Conservation (phyloP, 2,113 vertebrate species). For the Nerophis lumbriciformis region DNA sequence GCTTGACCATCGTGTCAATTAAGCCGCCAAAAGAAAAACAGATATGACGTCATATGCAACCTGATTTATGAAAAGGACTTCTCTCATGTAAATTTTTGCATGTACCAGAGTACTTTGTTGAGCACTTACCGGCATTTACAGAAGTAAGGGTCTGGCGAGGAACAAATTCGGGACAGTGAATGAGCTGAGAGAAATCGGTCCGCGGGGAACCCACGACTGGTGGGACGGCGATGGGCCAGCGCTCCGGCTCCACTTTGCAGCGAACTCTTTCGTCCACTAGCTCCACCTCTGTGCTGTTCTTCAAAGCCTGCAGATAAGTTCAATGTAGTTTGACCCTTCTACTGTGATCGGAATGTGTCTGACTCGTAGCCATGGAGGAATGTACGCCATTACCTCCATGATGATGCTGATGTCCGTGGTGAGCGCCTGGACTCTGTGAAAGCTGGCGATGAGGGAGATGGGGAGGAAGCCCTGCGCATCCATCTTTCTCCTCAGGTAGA, state of each 20-base stretch:
- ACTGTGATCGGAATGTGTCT: too few relatives aligned
- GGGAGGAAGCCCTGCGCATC: constrained; percentile 90
- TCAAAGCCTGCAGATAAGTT: constrained; percentile 76
- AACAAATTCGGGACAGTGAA: constrained; percentile 93
- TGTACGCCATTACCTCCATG: constrained; percentile 75
- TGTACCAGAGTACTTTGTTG: too few relatives aligned
- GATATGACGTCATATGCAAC: too few relatives aligned
- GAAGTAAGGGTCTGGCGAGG: constrained; percentile 80
- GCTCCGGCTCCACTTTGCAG: constrained; percentile 84
- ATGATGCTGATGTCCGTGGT: constrained; percentile 88
- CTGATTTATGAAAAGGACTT: too few relatives aligned
- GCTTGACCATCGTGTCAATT: too few relatives aligned
- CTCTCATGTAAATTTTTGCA: too few relatives aligned
- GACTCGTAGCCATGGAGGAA: too few relatives aligned
- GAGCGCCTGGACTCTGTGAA: constrained; percentile 90
- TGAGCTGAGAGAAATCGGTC: constrained; percentile 90
- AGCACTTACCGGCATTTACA: constrained; percentile 70
- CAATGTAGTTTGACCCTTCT: too few relatives aligned
- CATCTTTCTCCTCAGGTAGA: constrained; percentile 96
- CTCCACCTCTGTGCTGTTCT: constrained; percentile 90
- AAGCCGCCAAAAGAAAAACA: too few relatives aligned
- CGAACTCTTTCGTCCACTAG: constrained; percentile 84
- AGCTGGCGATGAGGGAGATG: constrained; percentile 88
- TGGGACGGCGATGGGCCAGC: constrained; percentile 87
- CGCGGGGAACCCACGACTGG: constrained; percentile 70